phyloP scores from a whole-genome alignment of 2,888 invertebrate species.

The Folsomia manolachei region DNA sequence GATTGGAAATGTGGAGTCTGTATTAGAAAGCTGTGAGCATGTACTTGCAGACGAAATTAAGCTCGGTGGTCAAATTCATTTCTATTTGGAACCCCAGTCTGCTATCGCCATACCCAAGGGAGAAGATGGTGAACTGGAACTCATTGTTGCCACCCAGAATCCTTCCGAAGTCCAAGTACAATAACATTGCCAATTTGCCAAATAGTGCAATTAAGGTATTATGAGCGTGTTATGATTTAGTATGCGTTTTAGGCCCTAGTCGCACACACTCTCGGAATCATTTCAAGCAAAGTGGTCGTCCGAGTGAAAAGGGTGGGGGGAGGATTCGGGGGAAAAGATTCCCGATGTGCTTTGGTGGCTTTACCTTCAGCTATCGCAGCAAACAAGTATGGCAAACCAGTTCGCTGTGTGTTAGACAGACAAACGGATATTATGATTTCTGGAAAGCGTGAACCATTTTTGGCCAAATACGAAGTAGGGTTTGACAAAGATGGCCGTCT shows the following conservation, averaged over 20 bases:
- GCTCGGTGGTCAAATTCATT: slow-evolving; percentile 92
- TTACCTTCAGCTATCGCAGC: slow-evolving; percentile 80
- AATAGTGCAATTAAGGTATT: slow-evolving; percentile 1
- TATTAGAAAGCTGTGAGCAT: slow-evolving; percentile 60
- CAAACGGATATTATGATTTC: slow-evolving; percentile 91
- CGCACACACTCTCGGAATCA: slow-evolving; percentile 55
- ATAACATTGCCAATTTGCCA: background rate
- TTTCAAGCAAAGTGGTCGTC: slow-evolving; percentile 52
- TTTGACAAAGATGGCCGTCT: slow-evolving; percentile 73
- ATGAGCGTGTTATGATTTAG: background rate
- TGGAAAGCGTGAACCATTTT: slow-evolving; percentile 85
- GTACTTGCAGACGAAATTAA: slow-evolving; percentile 67
- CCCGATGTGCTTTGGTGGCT: slow-evolving; percentile 65
- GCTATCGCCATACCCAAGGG: slow-evolving; percentile 62
- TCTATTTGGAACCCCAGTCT: slow-evolving; percentile 82
- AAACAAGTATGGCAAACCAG: slow-evolving; percentile 64
- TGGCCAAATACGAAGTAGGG: slow-evolving; percentile 78
- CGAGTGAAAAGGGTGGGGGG: slow-evolving; percentile 70
- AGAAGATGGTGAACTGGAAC: slow-evolving; percentile 75
- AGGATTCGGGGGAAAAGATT: slow-evolving; percentile 95
- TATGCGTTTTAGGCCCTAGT: slow-evolving; percentile 15
- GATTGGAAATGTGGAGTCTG: slow-evolving; percentile 65
- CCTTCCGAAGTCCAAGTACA: slow-evolving; percentile 55
- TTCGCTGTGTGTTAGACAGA: slow-evolving; percentile 83
- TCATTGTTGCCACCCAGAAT: slow-evolving; percentile 82